Evolutionary conservation across 2,888 invertebrate species (phyloP).

Genomic region (Maniola hyperantus): DNA sequence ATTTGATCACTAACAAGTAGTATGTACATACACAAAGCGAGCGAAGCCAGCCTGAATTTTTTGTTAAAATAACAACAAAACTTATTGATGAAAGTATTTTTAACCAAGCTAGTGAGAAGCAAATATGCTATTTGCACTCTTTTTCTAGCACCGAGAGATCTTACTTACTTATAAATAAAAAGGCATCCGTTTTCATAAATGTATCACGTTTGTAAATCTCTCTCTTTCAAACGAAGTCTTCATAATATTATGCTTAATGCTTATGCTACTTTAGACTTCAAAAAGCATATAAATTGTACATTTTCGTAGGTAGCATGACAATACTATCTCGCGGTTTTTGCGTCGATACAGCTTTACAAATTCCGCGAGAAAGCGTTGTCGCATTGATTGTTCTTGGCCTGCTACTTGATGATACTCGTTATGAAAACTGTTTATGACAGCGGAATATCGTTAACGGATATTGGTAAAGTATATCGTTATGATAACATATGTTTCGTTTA

Average conservation of each 20-base stretch:
- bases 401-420: not conserved
- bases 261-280: constrained; percentile 1
- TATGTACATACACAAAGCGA: too few species aligned
- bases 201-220: constrained; percentile 2
- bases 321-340: not conserved
- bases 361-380: too few species aligned
- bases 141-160: not conserved
- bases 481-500: too few species aligned
- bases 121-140: too few species aligned
- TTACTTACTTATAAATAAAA: not conserved
- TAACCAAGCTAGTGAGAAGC: too few species aligned
- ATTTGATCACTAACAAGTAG: too few species aligned
- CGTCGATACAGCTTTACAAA: too few species aligned
- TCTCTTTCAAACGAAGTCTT: constrained; percentile 3
- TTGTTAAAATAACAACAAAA: too few species aligned
- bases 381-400: too few species aligned
- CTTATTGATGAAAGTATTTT: too few species aligned
- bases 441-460: constrained; percentile 1
- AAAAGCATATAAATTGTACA: constrained; percentile 4
- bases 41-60: too few species aligned
- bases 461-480: not conserved
- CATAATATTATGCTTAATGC: not conserved
- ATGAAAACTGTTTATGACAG: constrained; percentile 6
- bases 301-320: not conserved
- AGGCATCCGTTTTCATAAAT: not conserved